Conservation (phyloP, 2,797 vertebrate species). For the Lepilemur septentrionalis region DNA sequence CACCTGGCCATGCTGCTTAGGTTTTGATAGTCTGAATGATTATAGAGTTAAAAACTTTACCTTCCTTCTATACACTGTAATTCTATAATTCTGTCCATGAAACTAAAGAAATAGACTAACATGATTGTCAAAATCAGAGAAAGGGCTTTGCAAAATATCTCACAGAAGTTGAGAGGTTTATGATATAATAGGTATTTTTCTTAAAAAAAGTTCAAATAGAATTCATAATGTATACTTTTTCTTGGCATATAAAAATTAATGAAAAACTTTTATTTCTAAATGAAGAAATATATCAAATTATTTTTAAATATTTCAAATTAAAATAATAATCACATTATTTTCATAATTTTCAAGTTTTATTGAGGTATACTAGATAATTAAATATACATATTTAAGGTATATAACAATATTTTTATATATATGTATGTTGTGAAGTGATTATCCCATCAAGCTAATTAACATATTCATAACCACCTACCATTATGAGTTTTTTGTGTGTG, state of each 20-base stretch:
- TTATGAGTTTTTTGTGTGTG: background rate
- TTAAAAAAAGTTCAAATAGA: conserved; percentile 19
- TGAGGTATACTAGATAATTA: background rate
- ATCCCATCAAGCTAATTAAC: background rate
- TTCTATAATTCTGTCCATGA: background rate
- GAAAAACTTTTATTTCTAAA: background rate
- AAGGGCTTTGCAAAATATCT: background rate
- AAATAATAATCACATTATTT: background rate
- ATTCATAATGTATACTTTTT: background rate
- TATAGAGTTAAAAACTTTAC: background rate
- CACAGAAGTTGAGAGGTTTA: background rate
- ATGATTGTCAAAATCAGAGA: background rate
- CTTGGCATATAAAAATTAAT: background rate
- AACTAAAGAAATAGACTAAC: background rate
- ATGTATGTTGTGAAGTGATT: background rate
- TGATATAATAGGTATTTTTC: background rate
- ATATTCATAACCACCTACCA: background rate
- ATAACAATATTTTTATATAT: background rate
- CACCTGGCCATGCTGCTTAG: background rate
- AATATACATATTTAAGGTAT: background rate
- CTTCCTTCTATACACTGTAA: background rate
- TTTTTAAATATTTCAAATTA: background rate
- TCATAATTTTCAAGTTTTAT: background rate
- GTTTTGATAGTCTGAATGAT: background rate
- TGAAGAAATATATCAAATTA: background rate